phyloP scores from a whole-genome alignment of 2,888 invertebrate genomes.

The Himalopsyche tibetana region DNA sequence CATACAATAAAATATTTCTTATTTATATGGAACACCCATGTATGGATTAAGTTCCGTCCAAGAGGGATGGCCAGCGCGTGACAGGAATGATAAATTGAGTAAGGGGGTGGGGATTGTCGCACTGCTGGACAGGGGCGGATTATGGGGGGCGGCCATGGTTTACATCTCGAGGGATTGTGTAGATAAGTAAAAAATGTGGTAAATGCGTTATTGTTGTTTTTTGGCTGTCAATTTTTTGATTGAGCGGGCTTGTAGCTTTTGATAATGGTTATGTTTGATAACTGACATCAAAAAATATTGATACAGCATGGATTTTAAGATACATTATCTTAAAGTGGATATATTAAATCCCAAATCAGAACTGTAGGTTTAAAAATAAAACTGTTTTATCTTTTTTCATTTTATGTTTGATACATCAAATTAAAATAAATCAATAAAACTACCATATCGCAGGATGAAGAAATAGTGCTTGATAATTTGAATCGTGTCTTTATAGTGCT shows the following conservation, averaged over 20 bases:
- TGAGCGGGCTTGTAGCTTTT: neutral
- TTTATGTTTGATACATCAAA: too few relatives aligned
- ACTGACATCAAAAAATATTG: neutral
- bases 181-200: constrained; percentile 26
- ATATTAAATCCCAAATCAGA: too few relatives aligned
- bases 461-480: too few relatives aligned
- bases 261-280: neutral
- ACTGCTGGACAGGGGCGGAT: constrained; percentile 11
- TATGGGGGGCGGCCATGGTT: constrained; percentile 9
- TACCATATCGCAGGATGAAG: too few relatives aligned
- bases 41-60: constrained; percentile 65
- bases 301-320: too few relatives aligned
- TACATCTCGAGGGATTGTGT: constrained; percentile 5
- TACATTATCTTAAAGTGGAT: too few relatives aligned
- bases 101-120: constrained; percentile 47
- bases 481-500: too few relatives aligned
- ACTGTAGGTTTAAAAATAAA: too few relatives aligned
- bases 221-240: neutral
- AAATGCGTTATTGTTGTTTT: constrained; percentile 15
- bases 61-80: constrained; percentile 64
- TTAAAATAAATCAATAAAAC: too few relatives aligned
- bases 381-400: too few relatives aligned
- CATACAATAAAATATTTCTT: constrained; percentile 64
- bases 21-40: constrained; percentile 63
- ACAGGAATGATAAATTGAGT: constrained; percentile 64